Conservation (phyloP, 2,113 vertebrate genomes). For the Anhinga rufa region DNA sequence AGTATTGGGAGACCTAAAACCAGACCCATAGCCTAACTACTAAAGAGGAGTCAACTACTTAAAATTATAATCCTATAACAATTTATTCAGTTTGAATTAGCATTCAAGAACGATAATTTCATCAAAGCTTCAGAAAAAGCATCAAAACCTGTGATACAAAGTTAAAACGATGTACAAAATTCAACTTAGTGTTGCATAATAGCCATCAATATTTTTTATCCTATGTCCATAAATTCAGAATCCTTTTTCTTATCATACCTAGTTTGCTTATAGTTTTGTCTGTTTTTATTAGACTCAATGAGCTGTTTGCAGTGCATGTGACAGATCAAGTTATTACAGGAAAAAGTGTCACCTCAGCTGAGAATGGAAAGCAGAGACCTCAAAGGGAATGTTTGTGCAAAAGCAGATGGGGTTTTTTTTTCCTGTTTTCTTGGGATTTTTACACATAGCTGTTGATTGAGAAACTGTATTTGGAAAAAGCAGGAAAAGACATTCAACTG, state of each 20-base stretch:
- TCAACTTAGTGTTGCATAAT: background rate
- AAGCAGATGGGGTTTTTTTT: background rate
- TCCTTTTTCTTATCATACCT: background rate
- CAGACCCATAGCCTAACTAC: background rate
- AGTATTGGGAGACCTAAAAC: background rate
- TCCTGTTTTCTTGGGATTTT: background rate
- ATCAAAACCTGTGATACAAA: background rate
- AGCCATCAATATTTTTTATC: background rate
- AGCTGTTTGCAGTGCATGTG: background rate
- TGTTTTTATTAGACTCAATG: background rate
- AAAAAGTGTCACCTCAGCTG: background rate
- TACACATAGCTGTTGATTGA: background rate
- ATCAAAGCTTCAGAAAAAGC: no score
- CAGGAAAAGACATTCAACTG: background rate
- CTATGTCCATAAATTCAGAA: background rate
- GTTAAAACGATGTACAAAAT: background rate
- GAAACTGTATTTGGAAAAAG: background rate
- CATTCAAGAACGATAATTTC: no score
- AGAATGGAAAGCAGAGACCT: background rate
- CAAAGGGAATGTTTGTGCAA: background rate
- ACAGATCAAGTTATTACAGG: background rate
- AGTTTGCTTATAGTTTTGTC: background rate
- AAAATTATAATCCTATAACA: background rate
- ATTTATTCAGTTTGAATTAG: background rate
- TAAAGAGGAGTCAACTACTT: background rate